These are phyloP conservation scores for Drosophila triauraria DNA, from an alignment of 1,140 invertebrate species.

Conservation along the genomic window DNA sequence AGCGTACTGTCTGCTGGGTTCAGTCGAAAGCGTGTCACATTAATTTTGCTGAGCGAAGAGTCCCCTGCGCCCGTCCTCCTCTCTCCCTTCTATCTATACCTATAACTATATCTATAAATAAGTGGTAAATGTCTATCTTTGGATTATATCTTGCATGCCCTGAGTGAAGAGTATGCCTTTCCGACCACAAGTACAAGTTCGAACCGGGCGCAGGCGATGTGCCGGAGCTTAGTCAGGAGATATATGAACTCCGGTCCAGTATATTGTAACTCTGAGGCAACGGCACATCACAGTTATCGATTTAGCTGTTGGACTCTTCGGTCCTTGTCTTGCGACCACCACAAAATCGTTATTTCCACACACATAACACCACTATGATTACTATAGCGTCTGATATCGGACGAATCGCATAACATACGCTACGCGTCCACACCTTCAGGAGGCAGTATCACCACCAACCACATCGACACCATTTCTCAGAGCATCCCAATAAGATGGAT, in stretches of 20 bases:
- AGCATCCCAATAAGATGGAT: constrained; percentile 34
- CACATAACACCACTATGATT: constrained; percentile 30
- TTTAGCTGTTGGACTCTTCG: constrained; percentile 84
- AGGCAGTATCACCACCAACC: constrained; percentile 46
- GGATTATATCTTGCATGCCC: constrained; percentile 58
- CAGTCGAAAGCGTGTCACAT: constrained; percentile 85
- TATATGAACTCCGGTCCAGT: constrained; percentile 13
- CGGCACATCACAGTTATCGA: constrained; percentile 78
- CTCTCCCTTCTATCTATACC: constrained; percentile 20
- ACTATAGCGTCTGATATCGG: constrained; percentile 39
- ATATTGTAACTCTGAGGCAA: constrained; percentile 41
- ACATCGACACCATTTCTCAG: constrained; percentile 50
- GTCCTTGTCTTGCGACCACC: constrained; percentile 78
- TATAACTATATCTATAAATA: constrained; percentile 35
- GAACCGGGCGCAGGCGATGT: constrained; percentile 73
- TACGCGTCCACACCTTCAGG: constrained; percentile 45
- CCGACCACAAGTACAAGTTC: constrained; percentile 40
- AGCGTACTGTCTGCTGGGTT: constrained; percentile 56
- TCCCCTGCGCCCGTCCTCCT: constrained; percentile 74
- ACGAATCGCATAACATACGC: constrained; percentile 36
- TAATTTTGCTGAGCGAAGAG: constrained; percentile 85
- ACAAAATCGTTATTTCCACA: constrained; percentile 39
- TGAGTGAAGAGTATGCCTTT: constrained; percentile 55
- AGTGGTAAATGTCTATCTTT: constrained; percentile 55
- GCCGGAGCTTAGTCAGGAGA: constrained; percentile 37